Evolutionary conservation across 2,113 vertebrate species (phyloP).

Genomic region (Tenebrosternarchus preto): DNA sequence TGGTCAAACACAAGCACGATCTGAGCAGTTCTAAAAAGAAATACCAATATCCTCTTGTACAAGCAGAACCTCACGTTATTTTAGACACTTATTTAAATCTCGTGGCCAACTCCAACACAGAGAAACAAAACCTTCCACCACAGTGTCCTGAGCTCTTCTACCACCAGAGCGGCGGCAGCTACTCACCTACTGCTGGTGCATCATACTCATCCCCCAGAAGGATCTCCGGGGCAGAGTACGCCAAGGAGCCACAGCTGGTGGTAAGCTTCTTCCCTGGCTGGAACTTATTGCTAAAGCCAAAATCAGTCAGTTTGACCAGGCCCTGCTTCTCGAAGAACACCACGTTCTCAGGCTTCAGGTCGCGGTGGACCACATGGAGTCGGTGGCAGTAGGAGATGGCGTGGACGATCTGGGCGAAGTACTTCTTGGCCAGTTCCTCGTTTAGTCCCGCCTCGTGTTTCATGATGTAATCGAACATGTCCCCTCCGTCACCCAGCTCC

Average conservation of each 20-base stretch:
- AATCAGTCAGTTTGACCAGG: constrained; percentile 97
- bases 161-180: not conserved
- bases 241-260: constrained; percentile 95
- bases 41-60: too few species aligned
- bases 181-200: constrained; percentile 94
- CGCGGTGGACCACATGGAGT: constrained; percentile 94
- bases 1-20: too few species aligned
- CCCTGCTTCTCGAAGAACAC: constrained; percentile 99
- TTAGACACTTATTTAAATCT: too few species aligned
- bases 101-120: too few species aligned
- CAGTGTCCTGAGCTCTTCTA: not conserved
- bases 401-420: constrained; percentile 97
- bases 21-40: too few species aligned
- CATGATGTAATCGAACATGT: constrained; percentile 99
- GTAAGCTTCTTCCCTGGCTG: constrained; percentile 98
- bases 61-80: too few species aligned
- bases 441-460: constrained; percentile 96
- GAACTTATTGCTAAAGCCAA: constrained; percentile 99
- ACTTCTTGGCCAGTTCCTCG: constrained; percentile 95
- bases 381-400: constrained; percentile 99
- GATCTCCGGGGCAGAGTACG: constrained; percentile 96
- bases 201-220: constrained; percentile 96
- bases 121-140: too few species aligned
- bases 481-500: constrained; percentile 94
- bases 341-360: constrained; percentile 97